Evolutionary conservation across 2,113 vertebrate genomes (phyloP), one percentile per base, ranked within the genome.

Genomic region (Grammomys surdaster): DNA sequence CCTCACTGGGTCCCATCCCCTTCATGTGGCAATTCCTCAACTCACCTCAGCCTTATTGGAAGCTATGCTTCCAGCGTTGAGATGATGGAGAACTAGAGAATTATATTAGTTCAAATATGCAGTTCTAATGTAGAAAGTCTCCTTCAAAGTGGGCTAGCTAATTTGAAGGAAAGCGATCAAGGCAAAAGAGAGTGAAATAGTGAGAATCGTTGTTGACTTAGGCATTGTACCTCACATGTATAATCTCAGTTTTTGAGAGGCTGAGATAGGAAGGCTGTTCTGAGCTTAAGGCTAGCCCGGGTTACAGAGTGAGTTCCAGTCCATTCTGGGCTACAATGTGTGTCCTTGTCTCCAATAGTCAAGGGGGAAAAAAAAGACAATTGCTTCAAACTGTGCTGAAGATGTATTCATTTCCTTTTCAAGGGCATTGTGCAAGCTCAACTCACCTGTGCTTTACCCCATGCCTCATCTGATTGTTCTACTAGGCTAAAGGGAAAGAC

Each of bases 121-220:
- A 93, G 93, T 96, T 97, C 96, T 97, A 96, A 97, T 77, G 67
- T 69, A 69, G 96, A 97, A 97, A 97, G 96, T 98, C 94, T 95
- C 97, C 95, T 95, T 87, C 76, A 40, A 65, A 54, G 31, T 54
- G 56, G 26, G 48, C 26, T 81, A 89, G 56, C 26, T 81, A 91
- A 33, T 63, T 72, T 82, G 90, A 70, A 96, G 56, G 48, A 78
- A 81, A 77, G 54, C 3, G 7, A 65, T n/a, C 33, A 54, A 43
- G 40, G 4, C 22, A 40, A 69, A 46, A 4, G 10, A 16, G 24
- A 7, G 19, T 13, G 84, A 31, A 24, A 8, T 67, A 56, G 36
- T 19, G 14, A 11, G 24, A 11, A 69, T 2, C 3, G 36, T 28
- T 72, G 36, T 54, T 40, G 65, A 72, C 12, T 48, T 24, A n/a